phyloP scores from a whole-genome alignment of 2,888 invertebrate genomes.

The Dasysyrphus albostriatus region DNA sequence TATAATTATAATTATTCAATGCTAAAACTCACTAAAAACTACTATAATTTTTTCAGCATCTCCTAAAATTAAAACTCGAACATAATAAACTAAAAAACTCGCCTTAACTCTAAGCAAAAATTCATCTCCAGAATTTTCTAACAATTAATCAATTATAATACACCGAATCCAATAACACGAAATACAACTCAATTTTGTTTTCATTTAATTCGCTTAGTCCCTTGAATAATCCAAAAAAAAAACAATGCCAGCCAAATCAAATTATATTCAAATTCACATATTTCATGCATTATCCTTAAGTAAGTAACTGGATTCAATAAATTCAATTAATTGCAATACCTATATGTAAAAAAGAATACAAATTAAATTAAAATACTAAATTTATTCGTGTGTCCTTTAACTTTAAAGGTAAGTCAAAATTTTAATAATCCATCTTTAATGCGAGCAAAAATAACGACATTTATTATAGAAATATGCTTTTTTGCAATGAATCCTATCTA shows the following conservation, averaged over 20 bases:
- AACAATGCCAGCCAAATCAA: conserved; percentile 2
- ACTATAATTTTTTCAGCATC: too few species aligned
- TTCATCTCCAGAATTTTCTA: background rate
- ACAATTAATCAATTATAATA: background rate
- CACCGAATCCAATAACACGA: conserved; percentile 21
- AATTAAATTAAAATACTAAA: conserved; percentile 8
- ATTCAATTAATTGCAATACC: conserved; percentile 16
- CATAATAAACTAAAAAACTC: too few species aligned
- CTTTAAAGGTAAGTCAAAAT: conserved; percentile 60
- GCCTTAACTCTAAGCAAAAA: too few species aligned
- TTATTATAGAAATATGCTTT: conserved; percentile 30
- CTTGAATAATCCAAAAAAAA: background rate
- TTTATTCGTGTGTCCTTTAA: background rate
- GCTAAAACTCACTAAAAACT: too few species aligned
- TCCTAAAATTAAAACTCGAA: too few species aligned
- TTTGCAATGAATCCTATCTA: conserved; percentile 35
- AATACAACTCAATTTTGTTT: conserved; percentile 31
- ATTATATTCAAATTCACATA: conserved; percentile 52
- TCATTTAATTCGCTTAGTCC: conserved; percentile 31
- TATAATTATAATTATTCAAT: too few species aligned
- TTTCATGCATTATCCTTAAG: conserved; percentile 67
- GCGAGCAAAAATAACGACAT: conserved; percentile 9
- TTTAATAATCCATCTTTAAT: background rate
- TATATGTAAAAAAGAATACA: background rate
- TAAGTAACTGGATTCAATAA: conserved; percentile 67